A percentile compares a stretch with the other conserved stretches of the same genome.
Evolutionary conservation across 1,140 invertebrate species (phyloP).

Genomic region (Teleopsis dalmanni): DNA sequence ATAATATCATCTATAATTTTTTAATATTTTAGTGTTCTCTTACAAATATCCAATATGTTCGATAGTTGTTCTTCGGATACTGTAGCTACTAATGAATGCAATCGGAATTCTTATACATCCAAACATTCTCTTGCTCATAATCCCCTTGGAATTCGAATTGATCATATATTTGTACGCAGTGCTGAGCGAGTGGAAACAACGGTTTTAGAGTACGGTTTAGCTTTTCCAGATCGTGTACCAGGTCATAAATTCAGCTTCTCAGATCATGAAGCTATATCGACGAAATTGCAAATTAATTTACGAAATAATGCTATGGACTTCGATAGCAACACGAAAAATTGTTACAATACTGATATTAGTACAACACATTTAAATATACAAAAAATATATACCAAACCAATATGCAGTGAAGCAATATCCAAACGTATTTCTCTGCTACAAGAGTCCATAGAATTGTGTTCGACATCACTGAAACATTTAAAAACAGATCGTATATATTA

Average conservation of each 20-base stretch:
- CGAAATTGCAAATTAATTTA: slow-evolving; percentile 46
- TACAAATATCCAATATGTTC: slow-evolving; percentile 41
- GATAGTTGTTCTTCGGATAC: slow-evolving; percentile 45
- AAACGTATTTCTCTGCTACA: slow-evolving; percentile 45
- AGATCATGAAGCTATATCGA: slow-evolving; percentile 83
- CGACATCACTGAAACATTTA: slow-evolving; percentile 51
- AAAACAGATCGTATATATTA: slow-evolving; percentile 54
- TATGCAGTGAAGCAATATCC: too few species aligned
- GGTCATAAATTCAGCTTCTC: slow-evolving; percentile 70
- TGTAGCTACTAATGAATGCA: slow-evolving; percentile 68
- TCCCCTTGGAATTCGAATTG: slow-evolving; percentile 78
- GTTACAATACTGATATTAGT: too few species aligned
- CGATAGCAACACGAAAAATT: slow-evolving; percentile 10
- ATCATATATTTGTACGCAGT: slow-evolving; percentile 74
- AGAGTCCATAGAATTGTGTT: slow-evolving; percentile 55
- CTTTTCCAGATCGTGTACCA: slow-evolving; percentile 67
- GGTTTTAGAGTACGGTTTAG: slow-evolving; percentile 57
- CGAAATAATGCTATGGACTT: slow-evolving; percentile 2
- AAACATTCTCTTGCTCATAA: slow-evolving; percentile 47
- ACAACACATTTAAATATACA: too few species aligned
- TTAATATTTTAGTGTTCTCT: slow-evolving; percentile 27
- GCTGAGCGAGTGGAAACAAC: slow-evolving; percentile 47
- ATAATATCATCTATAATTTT: slow-evolving; percentile 4
- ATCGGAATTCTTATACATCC: slow-evolving; percentile 74
- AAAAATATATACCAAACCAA: too few species aligned